A percentile compares a stretch with the other conserved stretches of the same genome.
Conservation (phyloP, 2,113 vertebrate genomes). For the Bambusicola thoracicus region DNA sequence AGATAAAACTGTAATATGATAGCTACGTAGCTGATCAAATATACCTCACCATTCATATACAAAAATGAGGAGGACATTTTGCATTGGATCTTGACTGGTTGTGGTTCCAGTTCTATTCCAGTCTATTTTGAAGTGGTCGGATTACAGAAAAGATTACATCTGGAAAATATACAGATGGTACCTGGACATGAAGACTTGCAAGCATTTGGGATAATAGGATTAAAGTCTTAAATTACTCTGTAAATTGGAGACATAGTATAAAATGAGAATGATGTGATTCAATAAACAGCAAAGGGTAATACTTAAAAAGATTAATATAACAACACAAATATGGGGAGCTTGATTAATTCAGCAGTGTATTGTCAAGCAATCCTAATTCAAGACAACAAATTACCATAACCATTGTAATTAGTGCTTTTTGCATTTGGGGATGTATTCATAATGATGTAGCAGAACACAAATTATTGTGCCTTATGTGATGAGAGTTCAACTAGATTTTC, state of each 20-base stretch:
- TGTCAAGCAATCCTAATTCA: neutral
- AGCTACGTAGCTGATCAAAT: neutral
- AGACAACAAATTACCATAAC: neutral
- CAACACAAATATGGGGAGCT: neutral
- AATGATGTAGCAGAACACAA: neutral
- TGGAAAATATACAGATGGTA: constrained; percentile 9
- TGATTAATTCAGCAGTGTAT: neutral
- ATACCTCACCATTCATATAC: neutral
- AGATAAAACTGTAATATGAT: neutral
- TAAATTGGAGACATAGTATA: neutral
- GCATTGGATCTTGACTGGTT: neutral
- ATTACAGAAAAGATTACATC: neutral
- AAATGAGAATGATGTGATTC: neutral
- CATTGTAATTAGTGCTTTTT: neutral
- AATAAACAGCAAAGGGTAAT: neutral
- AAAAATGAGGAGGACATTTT: neutral
- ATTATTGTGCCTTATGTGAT: neutral
- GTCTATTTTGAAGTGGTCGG: neutral
- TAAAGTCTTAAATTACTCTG: constrained; percentile 20
- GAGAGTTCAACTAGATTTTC: fast-evolving
- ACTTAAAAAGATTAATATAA: neutral
- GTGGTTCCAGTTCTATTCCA: neutral
- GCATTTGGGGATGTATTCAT: neutral
- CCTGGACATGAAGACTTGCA: neutral
- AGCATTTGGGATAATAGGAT: constrained; percentile 22